phyloP scores from a whole-genome alignment of 35 echinoderm and acorn worm species.

The Nesometra sesokonis region DNA sequence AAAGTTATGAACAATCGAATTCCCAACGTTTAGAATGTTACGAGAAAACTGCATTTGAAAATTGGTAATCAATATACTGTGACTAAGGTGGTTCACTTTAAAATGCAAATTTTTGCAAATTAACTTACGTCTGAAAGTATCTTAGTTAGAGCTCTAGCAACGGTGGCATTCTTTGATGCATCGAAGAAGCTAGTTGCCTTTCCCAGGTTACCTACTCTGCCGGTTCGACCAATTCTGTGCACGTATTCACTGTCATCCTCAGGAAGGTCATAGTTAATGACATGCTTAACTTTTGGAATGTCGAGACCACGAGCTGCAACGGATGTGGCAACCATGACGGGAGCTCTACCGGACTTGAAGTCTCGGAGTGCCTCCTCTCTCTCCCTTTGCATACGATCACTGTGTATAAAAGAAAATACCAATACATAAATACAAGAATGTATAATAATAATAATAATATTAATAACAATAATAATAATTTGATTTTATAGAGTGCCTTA shows the following conservation, averaged over 20 bases:
- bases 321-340: slow-evolving; percentile 84
- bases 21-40: no score
- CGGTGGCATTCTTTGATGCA: slow-evolving; percentile 34
- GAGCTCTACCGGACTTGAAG: slow-evolving; percentile 56
- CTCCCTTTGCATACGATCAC: slow-evolving; percentile 83
- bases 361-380: slow-evolving; percentile 82
- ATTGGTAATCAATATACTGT: no score
- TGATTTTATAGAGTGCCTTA: no score
- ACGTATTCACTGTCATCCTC: slow-evolving; percentile 78
- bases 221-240: slow-evolving; percentile 92
- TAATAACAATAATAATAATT: no score
- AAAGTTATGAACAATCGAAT: no score
- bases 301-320: slow-evolving; percentile 87
- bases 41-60: no score
- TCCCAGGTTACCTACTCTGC: slow-evolving; percentile 81
- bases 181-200: slow-evolving; percentile 79
- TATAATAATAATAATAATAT: no score
- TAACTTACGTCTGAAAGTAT: slow-evolving; percentile 87
- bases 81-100: no score
- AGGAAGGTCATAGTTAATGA: slow-evolving; percentile 90
- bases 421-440: no score
- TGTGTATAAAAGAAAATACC: slow-evolving; percentile 11
- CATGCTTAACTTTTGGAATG: slow-evolving; percentile 92
- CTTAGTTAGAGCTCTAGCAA: slow-evolving; percentile 75
- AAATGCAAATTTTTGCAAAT: not conserved